Evolutionary conservation across 1,140 invertebrate genomes (phyloP).

Genomic region (Lepidurus apus): DNA sequence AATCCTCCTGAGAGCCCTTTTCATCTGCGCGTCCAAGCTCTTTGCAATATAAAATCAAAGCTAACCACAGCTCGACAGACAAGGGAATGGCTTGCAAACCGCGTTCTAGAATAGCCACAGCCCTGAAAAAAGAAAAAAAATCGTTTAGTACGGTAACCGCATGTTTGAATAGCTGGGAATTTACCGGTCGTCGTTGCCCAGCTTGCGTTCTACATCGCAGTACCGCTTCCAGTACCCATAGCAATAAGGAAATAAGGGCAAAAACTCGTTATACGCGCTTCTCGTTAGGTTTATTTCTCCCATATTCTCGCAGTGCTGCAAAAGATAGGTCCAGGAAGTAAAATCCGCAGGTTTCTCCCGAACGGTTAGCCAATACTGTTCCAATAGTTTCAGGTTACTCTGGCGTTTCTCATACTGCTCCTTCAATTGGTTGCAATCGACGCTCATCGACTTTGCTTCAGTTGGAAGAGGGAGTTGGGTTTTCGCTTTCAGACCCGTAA

Average conservation of each 20-base stretch:
- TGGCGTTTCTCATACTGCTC: not conserved
- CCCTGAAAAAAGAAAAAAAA: conserved; percentile 28
- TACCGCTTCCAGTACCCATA: conserved; percentile 62
- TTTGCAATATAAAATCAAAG: conserved; percentile 45
- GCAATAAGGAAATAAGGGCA: conserved; percentile 54
- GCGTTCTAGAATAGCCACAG: conserved; percentile 45
- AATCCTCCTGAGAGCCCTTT: conserved; percentile 1
- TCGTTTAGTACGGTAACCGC: not conserved
- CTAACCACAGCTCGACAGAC: conserved; percentile 55
- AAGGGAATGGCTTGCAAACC: conserved; percentile 52
- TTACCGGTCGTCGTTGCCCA: conserved; percentile 34
- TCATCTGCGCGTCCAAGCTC: not conserved
- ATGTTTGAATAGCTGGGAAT: not conserved
- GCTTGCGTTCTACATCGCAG: conserved; percentile 52
- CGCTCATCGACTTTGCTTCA: not conserved
- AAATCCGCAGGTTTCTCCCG: conserved; percentile 22
- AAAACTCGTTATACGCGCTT: conserved; percentile 53
- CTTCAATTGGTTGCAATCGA: not conserved
- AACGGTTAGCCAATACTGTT: conserved; percentile 27
- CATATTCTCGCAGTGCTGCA: conserved; percentile 24
- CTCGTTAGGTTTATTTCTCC: conserved; percentile 44
- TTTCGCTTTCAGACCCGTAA: not conserved
- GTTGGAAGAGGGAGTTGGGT: not conserved
- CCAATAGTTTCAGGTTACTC: not conserved
- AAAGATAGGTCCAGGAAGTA: conserved; percentile 17